phyloP scores from a whole-genome alignment of 1,140 invertebrate species.

The Orchestia grillus region DNA sequence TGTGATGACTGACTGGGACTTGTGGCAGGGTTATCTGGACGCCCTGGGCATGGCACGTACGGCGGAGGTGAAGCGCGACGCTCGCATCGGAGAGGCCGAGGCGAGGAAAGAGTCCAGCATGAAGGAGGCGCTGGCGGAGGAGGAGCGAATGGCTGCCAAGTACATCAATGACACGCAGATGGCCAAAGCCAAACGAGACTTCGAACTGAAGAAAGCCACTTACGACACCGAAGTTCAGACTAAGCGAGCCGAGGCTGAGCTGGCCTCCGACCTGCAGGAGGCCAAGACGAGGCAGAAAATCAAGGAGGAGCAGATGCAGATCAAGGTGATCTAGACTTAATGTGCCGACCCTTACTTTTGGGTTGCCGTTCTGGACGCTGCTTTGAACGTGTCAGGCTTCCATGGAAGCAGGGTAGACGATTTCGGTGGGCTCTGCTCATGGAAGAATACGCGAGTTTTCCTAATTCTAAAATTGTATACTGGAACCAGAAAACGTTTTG shows the following conservation, averaged over 20 bases:
- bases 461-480: no score
- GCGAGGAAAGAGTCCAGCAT: slow-evolving; percentile 89
- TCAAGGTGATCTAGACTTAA: slow-evolving; percentile 73
- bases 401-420: no score
- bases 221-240: slow-evolving; percentile 98
- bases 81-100: slow-evolving; percentile 95
- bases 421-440: no score
- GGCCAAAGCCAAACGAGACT: slow-evolving; percentile 94
- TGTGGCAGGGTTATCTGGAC: slow-evolving; percentile 86
- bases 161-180: slow-evolving; percentile 96
- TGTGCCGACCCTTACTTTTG: neutral
- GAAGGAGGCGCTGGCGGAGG: slow-evolving; percentile 95
- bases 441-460: no score
- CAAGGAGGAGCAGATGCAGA: slow-evolving; percentile 97
- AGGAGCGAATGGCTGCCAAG: slow-evolving; percentile 91
- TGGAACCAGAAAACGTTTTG: no score
- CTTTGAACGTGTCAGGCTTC: no score
- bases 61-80: slow-evolving; percentile 96
- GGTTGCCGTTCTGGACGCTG: neutral
- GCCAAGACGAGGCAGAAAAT: slow-evolving; percentile 96
- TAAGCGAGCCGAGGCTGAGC: slow-evolving; percentile 94
- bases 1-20: no score
- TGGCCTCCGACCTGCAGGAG: slow-evolving; percentile 94
- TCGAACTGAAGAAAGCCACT: slow-evolving; percentile 95
- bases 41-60: slow-evolving; percentile 95